Base-by-base conservation (phyloP, 1,140 invertebrate species). In the Lethocerus indicus region DNA sequence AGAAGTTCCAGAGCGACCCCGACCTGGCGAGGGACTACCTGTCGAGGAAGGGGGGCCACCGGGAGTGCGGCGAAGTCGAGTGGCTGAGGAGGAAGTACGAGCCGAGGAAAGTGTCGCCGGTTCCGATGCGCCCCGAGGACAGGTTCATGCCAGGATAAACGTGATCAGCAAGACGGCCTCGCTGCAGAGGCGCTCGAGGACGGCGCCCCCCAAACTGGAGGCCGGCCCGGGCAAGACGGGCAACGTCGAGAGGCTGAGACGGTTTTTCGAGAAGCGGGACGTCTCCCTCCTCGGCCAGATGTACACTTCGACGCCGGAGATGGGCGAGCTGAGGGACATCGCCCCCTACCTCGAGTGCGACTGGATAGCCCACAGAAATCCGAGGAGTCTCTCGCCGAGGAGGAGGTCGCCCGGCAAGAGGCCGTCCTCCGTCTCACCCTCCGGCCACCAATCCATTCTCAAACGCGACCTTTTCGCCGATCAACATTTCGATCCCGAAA, bases 61-160 rank as follows among this genome's bases (percentile, higher is more conserved):
- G 71, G 47, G 74, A 77, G 60, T 54, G 66, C 20, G 67, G 73
- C 13, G 77, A 78, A 56, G 79, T 83, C 0, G 68, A 72, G 1
- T 72, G 69, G 60, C 57, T 81, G 5, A 67, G 72, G 0, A 67
- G 69, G 13, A 75, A 71, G 52, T 79, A 78, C 56, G 78, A 81
- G 49, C 61, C 59, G 44, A 71, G 69, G 24, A 63, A 65, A 21
- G 66, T 73, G 13, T 71, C 76, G 9, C 77, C 79, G 0, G 74
- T 79, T 27, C 77, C 76, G 23, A 63, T 81, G 24, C 66, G 71
- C n/a, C 65, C 71, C 1, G 76, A 77, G 35, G 76, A 87, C 58
- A 70, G 83, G 3, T 76, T 76, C 40, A 86, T 89, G 82, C 85
- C 85, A 0, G 83, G 58, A 87, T 88, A 28, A 86, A 90, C 59